Percentiles rank a stretch among this genome's conserved stretches.
Evolutionary conservation across 2,113 vertebrate species (phyloP).

Genomic region (Pogonocichla stellata): DNA sequence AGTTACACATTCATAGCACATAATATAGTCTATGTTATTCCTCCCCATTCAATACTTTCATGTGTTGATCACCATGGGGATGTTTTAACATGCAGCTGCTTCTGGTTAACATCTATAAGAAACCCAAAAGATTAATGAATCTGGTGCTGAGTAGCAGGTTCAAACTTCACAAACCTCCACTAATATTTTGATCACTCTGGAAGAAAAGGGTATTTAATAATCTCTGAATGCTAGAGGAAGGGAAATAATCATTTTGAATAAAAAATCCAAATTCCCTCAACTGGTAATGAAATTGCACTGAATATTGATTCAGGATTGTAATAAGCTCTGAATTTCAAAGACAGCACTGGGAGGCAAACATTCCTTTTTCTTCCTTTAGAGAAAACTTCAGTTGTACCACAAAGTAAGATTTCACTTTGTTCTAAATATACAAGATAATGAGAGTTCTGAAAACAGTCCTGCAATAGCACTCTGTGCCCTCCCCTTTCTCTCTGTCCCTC

Average conservation of each 20-base stretch:
- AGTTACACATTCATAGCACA: conserved; percentile 16
- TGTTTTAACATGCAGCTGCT: conserved; percentile 34
- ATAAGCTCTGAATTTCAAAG: conserved; percentile 79
- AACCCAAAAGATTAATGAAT: conserved; percentile 58
- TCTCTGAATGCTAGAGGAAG: conserved; percentile 68
- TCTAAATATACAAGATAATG: conserved; percentile 63
- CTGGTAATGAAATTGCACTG: conserved; percentile 65
- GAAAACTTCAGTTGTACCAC: conserved; percentile 38
- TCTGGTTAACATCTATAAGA: conserved; percentile 61
- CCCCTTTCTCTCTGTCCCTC: not conserved
- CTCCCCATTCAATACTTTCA: not conserved
- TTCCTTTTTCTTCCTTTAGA: conserved; percentile 53
- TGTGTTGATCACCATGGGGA: conserved; percentile 15
- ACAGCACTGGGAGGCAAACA: conserved; percentile 59
- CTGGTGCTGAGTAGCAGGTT: conserved; percentile 52
- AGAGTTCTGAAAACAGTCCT: conserved; percentile 51
- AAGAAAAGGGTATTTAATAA: conserved; percentile 63
- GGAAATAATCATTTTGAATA: conserved; percentile 75
- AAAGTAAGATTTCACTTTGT: conserved; percentile 34
- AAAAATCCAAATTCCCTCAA: conserved; percentile 62
- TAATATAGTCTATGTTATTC: conserved; percentile 1
- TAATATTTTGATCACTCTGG: conserved; percentile 70
- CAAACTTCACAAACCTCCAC: conserved; percentile 61
- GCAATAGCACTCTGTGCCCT: not conserved
- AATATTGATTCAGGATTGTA: conserved; percentile 75